Conservation (phyloP, 2,113 vertebrate species). For the Microtus oregoni region DNA sequence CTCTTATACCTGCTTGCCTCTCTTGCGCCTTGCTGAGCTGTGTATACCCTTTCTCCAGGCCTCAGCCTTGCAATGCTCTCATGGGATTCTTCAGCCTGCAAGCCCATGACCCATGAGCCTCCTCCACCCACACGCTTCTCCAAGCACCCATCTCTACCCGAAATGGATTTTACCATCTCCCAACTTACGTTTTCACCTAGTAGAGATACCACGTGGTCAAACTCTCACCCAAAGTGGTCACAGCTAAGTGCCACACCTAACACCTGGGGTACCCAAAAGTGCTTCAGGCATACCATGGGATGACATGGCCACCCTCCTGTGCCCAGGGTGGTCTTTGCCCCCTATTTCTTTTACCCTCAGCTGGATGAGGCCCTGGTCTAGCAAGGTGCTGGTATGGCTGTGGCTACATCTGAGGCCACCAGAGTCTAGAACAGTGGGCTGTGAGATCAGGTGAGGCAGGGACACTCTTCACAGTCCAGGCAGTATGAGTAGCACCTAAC, state of each 20-base stretch:
- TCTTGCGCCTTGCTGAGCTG: no score
- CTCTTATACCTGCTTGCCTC: background rate
- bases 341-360: background rate
- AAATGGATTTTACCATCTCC: background rate
- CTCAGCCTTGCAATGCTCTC: background rate
- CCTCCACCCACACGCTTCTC: background rate
- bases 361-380: background rate
- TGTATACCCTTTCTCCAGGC: background rate
- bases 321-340: background rate
- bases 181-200: background rate
- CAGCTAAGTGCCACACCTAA: background rate
- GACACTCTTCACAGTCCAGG: background rate
- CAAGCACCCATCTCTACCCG: background rate
- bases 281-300: no score
- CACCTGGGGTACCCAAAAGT: no score
- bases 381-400: background rate
- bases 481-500: background rate
- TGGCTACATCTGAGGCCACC: background rate
- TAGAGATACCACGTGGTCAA: no score
- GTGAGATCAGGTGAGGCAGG: background rate
- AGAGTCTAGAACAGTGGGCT: no score
- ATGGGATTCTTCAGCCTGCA: background rate
- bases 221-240: background rate
- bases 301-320: background rate
- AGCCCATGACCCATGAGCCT: background rate